These are phyloP conservation scores for Zaprionus camerounensis DNA, from an alignment of 1,140 invertebrate species.

Conservation along the genomic window DNA sequence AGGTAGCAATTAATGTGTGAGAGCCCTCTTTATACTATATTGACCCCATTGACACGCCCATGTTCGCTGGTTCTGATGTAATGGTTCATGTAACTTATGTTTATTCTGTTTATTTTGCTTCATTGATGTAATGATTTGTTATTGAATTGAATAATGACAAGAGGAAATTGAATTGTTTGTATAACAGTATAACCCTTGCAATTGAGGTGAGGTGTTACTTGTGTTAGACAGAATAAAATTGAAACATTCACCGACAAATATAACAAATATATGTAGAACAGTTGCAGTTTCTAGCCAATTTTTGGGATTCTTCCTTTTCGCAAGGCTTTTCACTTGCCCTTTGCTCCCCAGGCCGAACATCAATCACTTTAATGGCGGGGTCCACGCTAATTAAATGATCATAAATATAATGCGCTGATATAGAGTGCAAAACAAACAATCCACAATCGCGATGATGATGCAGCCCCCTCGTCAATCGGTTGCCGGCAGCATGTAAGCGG, in stretches of 20 bases:
- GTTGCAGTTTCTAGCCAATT: background rate
- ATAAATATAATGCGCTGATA: constrained; percentile 36
- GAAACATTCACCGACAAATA: background rate
- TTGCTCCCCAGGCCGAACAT: constrained; percentile 35
- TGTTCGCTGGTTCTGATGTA: background rate
- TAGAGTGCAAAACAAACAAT: constrained; percentile 16
- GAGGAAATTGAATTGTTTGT: background rate
- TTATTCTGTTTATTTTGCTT: background rate
- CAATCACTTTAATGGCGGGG: constrained; percentile 60
- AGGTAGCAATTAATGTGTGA: background rate
- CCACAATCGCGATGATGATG: constrained; percentile 37
- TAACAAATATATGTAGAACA: background rate
- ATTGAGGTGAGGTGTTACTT: background rate
- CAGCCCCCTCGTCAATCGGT: constrained; percentile 27
- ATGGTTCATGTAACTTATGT: background rate
- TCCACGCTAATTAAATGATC: constrained; percentile 55
- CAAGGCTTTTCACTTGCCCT: constrained; percentile 14
- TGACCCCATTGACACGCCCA: background rate
- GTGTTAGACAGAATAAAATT: background rate
- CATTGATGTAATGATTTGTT: constrained; percentile 3
- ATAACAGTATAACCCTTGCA: background rate
- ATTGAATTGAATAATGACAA: background rate
- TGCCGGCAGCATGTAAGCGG: constrained; percentile 16
- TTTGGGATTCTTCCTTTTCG: constrained; percentile 2
- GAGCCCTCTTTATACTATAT: background rate